phyloP scores from a whole-genome alignment of 2,113 vertebrate genomes.

The Erinaceus europaeus region DNA sequence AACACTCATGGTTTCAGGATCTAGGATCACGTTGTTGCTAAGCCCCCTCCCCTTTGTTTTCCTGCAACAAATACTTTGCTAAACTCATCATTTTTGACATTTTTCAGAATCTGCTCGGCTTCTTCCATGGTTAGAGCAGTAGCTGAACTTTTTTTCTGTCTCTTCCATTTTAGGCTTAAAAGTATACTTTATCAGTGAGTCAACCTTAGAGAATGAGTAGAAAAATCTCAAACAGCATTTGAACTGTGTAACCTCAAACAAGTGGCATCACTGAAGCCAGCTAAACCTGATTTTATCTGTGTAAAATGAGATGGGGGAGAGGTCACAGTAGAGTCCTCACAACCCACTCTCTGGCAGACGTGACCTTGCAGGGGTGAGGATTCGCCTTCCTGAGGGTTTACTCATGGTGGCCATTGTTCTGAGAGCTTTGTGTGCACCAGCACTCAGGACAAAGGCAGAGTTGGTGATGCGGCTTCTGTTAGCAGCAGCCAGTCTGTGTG shows the following conservation, averaged over 20 bases:
- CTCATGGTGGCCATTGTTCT: too few relatives aligned
- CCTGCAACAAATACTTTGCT: background rate
- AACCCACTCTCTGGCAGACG: too few relatives aligned
- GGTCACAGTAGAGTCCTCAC: too few relatives aligned
- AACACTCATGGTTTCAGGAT: too few relatives aligned
- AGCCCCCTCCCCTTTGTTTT: background rate
- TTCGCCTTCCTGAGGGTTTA: too few relatives aligned
- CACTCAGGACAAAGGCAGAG: too few relatives aligned
- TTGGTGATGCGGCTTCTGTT: background rate
- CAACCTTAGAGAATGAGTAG: background rate
- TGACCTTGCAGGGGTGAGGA: too few relatives aligned
- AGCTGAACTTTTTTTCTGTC: background rate
- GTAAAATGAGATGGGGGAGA: background rate
- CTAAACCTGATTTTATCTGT: background rate
- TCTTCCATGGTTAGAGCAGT: background rate
- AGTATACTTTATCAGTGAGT: background rate
- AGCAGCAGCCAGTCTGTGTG: background rate
- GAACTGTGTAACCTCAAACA: background rate
- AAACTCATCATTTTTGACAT: background rate
- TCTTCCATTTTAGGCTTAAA: background rate
- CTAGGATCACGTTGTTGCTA: background rate
- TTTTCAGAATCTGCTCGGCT: background rate
- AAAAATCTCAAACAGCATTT: background rate
- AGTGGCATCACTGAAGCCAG: background rate
- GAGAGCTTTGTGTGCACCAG: too few relatives aligned